Evolutionary conservation across 2,797 vertebrate species (phyloP), one percentile per base, ranked within the genome.

Genomic region (Neosilurus hyrtlii): DNA sequence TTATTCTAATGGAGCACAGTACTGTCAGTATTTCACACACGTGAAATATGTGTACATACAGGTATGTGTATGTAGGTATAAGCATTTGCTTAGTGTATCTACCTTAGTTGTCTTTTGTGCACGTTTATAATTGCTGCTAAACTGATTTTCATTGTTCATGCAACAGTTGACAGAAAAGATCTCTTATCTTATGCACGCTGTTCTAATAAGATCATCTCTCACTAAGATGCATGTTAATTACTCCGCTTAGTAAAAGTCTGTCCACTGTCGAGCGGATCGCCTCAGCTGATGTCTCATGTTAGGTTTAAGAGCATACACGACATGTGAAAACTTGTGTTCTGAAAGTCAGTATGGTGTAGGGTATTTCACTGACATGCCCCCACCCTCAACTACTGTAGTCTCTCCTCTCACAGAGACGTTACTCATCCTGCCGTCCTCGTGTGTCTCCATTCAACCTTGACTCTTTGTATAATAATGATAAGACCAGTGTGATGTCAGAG

Each of bases 381-480:
- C 6, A n/a, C 6, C 30, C 4, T 9, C 2, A 35, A 22, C 10
- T 49, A 56, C 24, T 30, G 43, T 72, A 68, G 22, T 11, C 66
- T 26, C 18, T 56, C 22, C 30, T 66, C 5, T 65, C 15, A 22
- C 9, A 35, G 51, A 85, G 52, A 79, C 65, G 12, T 66, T 65
- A 85, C 80, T 57, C 56, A 70, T 71, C 24, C 52, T n/a, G 0
- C 54, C 9, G 72, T 14, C 77, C n/a, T 20, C 84, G 79, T 22
- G 52, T 14, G 49, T 26, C 43, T 35, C 9, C n/a, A 80, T 79
- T 74, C 63, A 54, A 12, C 74, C 76, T 59, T 54, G 81, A 79
- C 59, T 35, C 24, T 78, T 83, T 81, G 72, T 72, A 43, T 82
- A 68, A 49, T 59, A 35, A 61, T 51, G 82, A 82, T 80, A 61